These are phyloP conservation scores for Smutsia gigantea DNA, from an alignment of 2,797 vertebrate species.

Conservation along the genomic window DNA sequence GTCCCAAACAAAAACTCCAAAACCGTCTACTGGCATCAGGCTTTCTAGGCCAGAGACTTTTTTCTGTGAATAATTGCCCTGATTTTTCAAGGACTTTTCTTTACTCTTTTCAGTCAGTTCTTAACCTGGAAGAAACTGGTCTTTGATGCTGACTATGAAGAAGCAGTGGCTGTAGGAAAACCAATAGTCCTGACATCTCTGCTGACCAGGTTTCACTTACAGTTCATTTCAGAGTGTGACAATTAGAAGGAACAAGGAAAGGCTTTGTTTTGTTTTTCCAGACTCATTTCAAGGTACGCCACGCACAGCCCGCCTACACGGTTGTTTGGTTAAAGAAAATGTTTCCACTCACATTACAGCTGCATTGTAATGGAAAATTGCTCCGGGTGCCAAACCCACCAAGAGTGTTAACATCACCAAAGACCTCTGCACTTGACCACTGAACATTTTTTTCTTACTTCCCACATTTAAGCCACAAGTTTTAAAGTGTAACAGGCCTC, in stretches of 20 bases:
- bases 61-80: slow-evolving; percentile 55
- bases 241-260: slow-evolving; percentile 75
- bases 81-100: slow-evolving; percentile 64
- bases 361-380: slow-evolving; percentile 82
- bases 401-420: slow-evolving; percentile 55
- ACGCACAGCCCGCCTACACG: slow-evolving; percentile 7
- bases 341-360: slow-evolving; percentile 72
- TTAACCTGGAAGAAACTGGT: slow-evolving; percentile 36
- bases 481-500: slow-evolving; percentile 68
- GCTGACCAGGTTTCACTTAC: slow-evolving; percentile 58
- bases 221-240: slow-evolving; percentile 68
- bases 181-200: slow-evolving; percentile 66
- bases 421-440: slow-evolving; percentile 38
- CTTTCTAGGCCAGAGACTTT: slow-evolving; percentile 59
- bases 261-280: slow-evolving; percentile 73
- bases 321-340: slow-evolving; percentile 77
- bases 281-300: slow-evolving; percentile 66
- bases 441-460: slow-evolving; percentile 42
- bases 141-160: slow-evolving; percentile 50
- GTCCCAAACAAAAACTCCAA: slow-evolving; percentile 56
- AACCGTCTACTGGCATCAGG: not conserved
- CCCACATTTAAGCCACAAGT: slow-evolving; percentile 51
- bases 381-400: slow-evolving; percentile 76
- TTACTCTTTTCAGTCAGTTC: slow-evolving; percentile 48
- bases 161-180: slow-evolving; percentile 54